Base-by-base conservation (phyloP, 2,113 vertebrate genomes). In the Chascanopsetta lugubris region DNA sequence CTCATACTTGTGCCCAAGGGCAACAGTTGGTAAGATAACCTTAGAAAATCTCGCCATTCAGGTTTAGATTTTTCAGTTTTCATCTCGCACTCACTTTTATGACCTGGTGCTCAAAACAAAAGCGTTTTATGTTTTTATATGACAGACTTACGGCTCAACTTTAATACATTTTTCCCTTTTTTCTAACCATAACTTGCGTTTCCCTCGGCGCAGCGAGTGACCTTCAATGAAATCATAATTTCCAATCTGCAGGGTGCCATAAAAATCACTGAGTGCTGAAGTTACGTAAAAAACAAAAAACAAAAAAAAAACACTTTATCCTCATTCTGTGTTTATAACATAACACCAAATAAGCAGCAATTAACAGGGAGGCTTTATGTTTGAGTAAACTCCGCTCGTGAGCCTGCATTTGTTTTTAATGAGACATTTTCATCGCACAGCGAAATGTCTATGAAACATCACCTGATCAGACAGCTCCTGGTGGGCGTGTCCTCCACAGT, bases 41-140 rank as follows among this genome's bases (percentile, higher is more conserved):
- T 74, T 54, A 59, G 67, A 72, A 84, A 85, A 85, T 78, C 84
- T 85, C 69, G 73, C 49, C 72, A 66, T 84, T 86, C 86, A 85
- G 80, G 85, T 88, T 88, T 61, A 81, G 9, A 68, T 80, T 72
- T 61, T 10, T 38, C 40, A 12, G 26, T 74, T 87, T 82, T 70
- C 69, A 10, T 75, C 46, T 27, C 43, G 29, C 34, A 20, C 56
- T 73, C 18, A 13, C 34, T 77, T n/a, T 66, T 34, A 51, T 24
- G 2, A 18, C 20, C 56, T 18, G 36, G 42, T 21, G 2, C 24
- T 47, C 13, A 57, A 47, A 75, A 62, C 48, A 20, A 10, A 53
- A 38, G 29, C 20, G 22, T n/a, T 8, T 20, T 43, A 17, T 43
- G 53, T 15, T 40, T 53, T 26, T 15, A 1, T 18, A 6, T 15